A percentile compares a stretch with the other conserved stretches of the same genome.
Evolutionary conservation across 1,140 invertebrate species (phyloP).

Genomic region (Gryllus bimaculatus): DNA sequence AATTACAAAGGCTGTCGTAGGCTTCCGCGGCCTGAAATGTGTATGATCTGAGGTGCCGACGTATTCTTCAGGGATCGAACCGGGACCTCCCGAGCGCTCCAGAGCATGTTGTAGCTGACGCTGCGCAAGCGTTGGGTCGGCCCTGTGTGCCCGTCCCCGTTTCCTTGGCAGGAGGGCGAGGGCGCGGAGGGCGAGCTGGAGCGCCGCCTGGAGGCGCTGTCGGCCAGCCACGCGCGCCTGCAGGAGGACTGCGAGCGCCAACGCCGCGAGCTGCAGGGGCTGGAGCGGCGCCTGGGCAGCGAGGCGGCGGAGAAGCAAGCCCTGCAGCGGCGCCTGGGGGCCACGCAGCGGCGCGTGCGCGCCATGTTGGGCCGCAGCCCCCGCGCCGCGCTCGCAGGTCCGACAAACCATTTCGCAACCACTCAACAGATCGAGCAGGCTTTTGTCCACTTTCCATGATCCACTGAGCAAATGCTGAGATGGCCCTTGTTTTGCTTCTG

Average conservation of each 20-base stretch:
- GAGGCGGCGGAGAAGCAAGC: constrained; percentile 59
- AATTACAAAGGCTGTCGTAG: too few relatives aligned
- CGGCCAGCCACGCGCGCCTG: constrained; percentile 21
- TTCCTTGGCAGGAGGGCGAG: constrained; percentile 43
- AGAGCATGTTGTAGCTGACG: too few relatives aligned
- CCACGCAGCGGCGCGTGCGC: constrained; percentile 57
- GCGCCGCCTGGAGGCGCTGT: constrained; percentile 39
- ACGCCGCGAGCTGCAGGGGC: constrained; percentile 24
- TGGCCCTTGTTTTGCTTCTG: too few relatives aligned
- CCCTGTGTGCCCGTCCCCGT: too few relatives aligned
- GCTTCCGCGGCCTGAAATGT: too few relatives aligned
- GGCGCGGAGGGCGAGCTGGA: constrained; percentile 47
- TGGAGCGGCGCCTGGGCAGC: constrained; percentile 40
- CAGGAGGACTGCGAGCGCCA: constrained; percentile 25
- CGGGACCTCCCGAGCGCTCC: too few relatives aligned
- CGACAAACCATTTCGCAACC: not conserved
- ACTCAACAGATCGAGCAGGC: not conserved
- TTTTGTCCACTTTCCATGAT: not conserved
- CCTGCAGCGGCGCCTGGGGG: constrained; percentile 58
- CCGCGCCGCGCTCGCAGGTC: constrained; percentile 9
- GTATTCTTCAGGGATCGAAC: too few relatives aligned
- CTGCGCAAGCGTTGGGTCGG: too few relatives aligned
- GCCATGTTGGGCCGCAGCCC: constrained; percentile 50
- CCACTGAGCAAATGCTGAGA: too few relatives aligned
- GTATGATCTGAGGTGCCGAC: too few relatives aligned